Base-by-base conservation (phyloP, 2,888 invertebrate species). In the Caenorhabditis sp. region DNA sequence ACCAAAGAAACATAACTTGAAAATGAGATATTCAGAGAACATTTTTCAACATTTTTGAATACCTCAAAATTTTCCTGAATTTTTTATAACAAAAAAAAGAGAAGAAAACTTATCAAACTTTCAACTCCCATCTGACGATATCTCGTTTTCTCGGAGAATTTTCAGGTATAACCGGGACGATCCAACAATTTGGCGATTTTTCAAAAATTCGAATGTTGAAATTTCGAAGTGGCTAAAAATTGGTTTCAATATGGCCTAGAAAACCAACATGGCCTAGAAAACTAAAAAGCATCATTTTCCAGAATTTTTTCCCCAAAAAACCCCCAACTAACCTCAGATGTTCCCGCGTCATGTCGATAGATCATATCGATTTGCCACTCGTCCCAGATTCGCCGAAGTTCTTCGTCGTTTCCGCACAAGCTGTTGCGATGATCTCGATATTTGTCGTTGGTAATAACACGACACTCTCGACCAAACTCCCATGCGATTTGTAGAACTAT, bases 361-460 rank as follows among this genome's bases (percentile, higher is more conserved):
- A 63, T 53, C 0, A 69, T 59, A 36, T 69, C 69, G 3, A 60
- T 51, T 24, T 66, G 10, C 55, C 64, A 74, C 10, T 63, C 58
- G 27, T 69, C 58, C 69, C 69, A 74, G 23, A 74, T 66, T 55
- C n/a, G 43, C 19, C 24, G 17, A 0, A 74, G 3, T 19, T 62
- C 50, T 19, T n/a, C 6, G n/a, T 64, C 49, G 0, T 23, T 37
- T 6, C 51, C 14, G 21, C 68, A 68, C 14, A 69, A 36, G 2
- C 14, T 26, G 23, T 14, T 2, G 12, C 68, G 65, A 63, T 79
- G 78, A 58, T 69, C 73, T 6, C 55, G 50, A 50, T 75, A 81
- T 14, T 57, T 43, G 54, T 81, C 81, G 57, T 79, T 81, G 14
- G 72, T 72, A 21, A 81, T 50, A 1, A 79, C 19, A 10, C 58